These are phyloP conservation scores for Monopis laevigella DNA, from an alignment of 2,888 invertebrate genomes.

Conservation along the genomic window DNA sequence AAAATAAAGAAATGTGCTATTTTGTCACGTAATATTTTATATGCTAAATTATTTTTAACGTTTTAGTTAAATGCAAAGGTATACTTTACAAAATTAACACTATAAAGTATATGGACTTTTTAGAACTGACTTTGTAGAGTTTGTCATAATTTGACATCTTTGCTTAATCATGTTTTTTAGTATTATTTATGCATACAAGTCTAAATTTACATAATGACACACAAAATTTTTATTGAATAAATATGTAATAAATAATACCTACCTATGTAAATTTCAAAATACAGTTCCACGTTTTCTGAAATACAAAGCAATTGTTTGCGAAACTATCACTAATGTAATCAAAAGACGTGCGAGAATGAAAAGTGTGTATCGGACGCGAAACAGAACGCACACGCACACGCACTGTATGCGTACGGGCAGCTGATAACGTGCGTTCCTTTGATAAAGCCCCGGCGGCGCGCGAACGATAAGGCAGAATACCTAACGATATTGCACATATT, in stretches of 20 bases:
- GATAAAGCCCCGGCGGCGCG: constrained; percentile 34
- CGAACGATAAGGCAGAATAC: constrained; percentile 41
- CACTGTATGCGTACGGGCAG: constrained; percentile 38
- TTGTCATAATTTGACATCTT: too few relatives aligned
- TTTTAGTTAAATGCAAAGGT: too few relatives aligned
- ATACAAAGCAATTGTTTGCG: constrained; percentile 44
- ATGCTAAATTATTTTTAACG: too few relatives aligned
- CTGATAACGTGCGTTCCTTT: constrained; percentile 48
- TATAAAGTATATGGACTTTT: too few relatives aligned
- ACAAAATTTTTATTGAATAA: too few relatives aligned
- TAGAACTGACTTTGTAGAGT: too few relatives aligned
- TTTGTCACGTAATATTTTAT: constrained; percentile 9
- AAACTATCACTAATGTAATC: constrained; percentile 31
- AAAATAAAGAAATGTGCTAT: neutral
- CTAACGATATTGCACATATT: constrained; percentile 29
- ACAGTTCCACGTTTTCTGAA: constrained; percentile 39
- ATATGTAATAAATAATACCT: neutral
- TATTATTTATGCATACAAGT: too few relatives aligned
- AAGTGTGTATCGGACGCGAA: constrained; percentile 45
- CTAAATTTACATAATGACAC: too few relatives aligned
- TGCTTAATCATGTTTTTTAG: too few relatives aligned
- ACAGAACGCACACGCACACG: constrained; percentile 45
- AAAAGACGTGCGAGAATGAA: constrained; percentile 36
- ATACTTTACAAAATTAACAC: too few relatives aligned
- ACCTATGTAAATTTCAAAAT: neutral